Evolutionary conservation across 2,888 invertebrate species (phyloP).

Genomic region (Antitype chi): DNA sequence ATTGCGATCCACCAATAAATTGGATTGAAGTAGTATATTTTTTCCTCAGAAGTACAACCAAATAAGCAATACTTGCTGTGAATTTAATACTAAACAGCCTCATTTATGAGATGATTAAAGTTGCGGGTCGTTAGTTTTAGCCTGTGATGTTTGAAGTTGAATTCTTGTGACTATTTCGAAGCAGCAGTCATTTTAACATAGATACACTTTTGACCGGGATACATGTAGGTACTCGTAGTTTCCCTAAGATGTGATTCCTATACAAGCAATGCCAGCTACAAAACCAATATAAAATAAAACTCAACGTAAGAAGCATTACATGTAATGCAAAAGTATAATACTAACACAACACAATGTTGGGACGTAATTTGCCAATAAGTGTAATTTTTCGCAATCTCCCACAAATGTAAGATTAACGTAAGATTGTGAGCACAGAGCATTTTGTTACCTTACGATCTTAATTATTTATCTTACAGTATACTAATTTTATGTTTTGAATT

Average conservation of each 20-base stretch:
- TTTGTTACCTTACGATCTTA: conserved; percentile 40
- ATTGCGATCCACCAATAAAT: background rate
- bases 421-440: conserved; percentile 27
- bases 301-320: background rate
- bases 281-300: background rate
- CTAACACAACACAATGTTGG: conserved; percentile 35
- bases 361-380: conserved; percentile 46
- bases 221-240: too few relatives aligned
- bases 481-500: conserved; percentile 27
- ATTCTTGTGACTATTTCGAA: background rate
- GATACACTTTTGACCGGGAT: too few relatives aligned
- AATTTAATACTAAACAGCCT: background rate
- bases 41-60: background rate
- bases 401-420: conserved; percentile 26
- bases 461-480: conserved; percentile 38
- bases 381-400: conserved; percentile 38
- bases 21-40: background rate
- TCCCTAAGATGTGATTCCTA: background rate
- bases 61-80: background rate
- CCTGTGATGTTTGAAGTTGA: background rate
- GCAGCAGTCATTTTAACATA: too few relatives aligned
- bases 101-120: background rate
- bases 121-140: background rate
- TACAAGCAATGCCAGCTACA: background rate
- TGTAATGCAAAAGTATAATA: conserved; percentile 24